These are phyloP conservation scores for Hyposoter dolosus DNA, from an alignment of 2,888 invertebrate genomes.

Conservation along the genomic window DNA sequence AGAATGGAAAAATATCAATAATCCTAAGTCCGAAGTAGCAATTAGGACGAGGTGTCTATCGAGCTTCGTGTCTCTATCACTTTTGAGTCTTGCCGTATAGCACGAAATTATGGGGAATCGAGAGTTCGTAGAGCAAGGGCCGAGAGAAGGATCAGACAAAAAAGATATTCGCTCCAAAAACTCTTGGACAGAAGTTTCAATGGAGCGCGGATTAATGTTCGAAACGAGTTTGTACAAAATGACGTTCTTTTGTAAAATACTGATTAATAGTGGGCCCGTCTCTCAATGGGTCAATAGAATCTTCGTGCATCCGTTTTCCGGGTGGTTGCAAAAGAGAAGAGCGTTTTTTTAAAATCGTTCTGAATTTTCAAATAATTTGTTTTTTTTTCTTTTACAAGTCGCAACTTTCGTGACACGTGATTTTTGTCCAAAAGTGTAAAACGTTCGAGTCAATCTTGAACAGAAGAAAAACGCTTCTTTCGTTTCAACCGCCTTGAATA, in stretches of 20 bases:
- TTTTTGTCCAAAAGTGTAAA: neutral
- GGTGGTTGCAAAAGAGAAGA: neutral
- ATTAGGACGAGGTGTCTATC: conserved; percentile 6
- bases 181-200: neutral
- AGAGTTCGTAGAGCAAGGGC: neutral
- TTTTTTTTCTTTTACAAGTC: neutral
- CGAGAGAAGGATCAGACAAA: neutral
- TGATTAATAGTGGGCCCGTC: conserved; percentile 40
- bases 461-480: neutral
- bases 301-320: neutral
- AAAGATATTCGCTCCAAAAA: neutral
- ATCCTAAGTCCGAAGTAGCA: conserved; percentile 3
- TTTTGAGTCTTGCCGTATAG: conserved; percentile 58
- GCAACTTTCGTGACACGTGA: neutral
- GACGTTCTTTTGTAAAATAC: conserved; percentile 78
- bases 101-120: conserved; percentile 22
- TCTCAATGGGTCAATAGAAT: neutral
- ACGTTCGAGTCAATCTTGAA: neutral
- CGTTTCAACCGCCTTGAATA: neutral
- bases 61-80: conserved; percentile 38
- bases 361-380: neutral
- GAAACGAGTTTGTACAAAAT: conserved; percentile 49
- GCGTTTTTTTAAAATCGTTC: neutral
- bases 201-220: conserved; percentile 6
- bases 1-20: conserved; percentile 17